These are phyloP conservation scores for Drosophila ogumai DNA, from an alignment of 1,140 invertebrate species.

Conservation along the genomic window DNA sequence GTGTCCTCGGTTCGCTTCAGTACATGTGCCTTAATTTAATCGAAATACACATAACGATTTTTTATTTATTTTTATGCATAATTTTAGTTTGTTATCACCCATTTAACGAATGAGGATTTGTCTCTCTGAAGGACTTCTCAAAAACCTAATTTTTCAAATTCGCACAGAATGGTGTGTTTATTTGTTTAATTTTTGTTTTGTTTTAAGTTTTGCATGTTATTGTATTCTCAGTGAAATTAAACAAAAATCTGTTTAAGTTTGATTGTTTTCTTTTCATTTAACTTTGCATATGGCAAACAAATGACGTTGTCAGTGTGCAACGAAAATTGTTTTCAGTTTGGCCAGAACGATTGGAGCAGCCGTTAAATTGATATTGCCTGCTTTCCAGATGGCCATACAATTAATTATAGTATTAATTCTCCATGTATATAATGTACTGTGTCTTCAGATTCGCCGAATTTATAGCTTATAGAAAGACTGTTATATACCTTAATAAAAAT, in stretches of 20 bases:
- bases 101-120: background rate
- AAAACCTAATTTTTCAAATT: background rate
- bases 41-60: background rate
- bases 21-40: conserved; percentile 1
- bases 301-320: background rate
- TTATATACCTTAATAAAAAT: background rate
- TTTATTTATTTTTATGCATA: background rate
- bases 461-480: background rate
- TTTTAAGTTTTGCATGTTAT: conserved; percentile 9
- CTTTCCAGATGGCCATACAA: conserved; percentile 17
- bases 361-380: background rate
- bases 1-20: background rate
- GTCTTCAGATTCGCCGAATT: background rate
- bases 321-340: background rate
- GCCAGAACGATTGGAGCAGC: background rate
- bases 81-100: conserved; percentile 21
- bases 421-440: background rate
- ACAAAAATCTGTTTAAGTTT: conserved; percentile 3
- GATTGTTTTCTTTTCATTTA: conserved; percentile 6
- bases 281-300: background rate
- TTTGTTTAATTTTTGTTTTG: conserved; percentile 2
- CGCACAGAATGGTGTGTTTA: background rate
- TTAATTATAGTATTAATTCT: background rate
- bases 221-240: background rate
- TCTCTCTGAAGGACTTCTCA: background rate